Evolutionary conservation across 2,888 invertebrate species (phyloP).

Genomic region (Lepidochrysops patricia): DNA sequence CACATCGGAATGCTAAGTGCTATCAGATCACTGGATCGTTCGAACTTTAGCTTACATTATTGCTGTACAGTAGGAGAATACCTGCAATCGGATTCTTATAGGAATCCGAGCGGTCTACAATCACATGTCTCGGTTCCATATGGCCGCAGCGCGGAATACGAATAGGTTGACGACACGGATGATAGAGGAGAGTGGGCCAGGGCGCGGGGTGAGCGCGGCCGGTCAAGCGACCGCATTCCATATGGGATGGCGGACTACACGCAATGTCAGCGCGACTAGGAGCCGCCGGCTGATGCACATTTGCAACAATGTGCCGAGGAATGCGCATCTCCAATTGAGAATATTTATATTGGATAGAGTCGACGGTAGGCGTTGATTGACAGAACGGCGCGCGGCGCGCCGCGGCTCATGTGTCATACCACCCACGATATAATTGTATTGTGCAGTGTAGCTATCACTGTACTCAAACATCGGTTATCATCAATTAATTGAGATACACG

Average conservation of each 20-base stretch:
- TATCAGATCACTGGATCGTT: not conserved
- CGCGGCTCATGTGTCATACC: constrained; percentile 21
- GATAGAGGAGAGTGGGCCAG: constrained; percentile 56
- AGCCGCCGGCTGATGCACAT: constrained; percentile 33
- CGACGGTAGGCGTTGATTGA: constrained; percentile 32
- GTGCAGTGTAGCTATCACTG: constrained; percentile 15
- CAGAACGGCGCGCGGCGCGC: constrained; percentile 39
- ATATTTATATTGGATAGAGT: constrained; percentile 25
- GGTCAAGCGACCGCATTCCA: constrained; percentile 71
- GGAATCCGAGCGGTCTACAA: constrained; percentile 31
- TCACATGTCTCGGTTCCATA: constrained; percentile 50
- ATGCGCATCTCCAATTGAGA: constrained; percentile 23
- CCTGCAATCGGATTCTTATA: constrained; percentile 45
- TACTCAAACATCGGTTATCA: constrained; percentile 6
- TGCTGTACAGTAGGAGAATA: constrained; percentile 16
- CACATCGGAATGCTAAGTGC: not conserved
- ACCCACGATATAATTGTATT: constrained; percentile 19
- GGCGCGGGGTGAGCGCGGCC: constrained; percentile 41
- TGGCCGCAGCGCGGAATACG: constrained; percentile 57
- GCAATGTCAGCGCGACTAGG: constrained; percentile 69
- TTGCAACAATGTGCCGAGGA: constrained; percentile 29
- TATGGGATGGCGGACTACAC: constrained; percentile 69
- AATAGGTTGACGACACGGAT: constrained; percentile 49
- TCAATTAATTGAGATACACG: not conserved
- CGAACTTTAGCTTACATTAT: constrained; percentile 8